Evolutionary conservation across 2,113 vertebrate genomes (phyloP), one percentile per base, ranked within the genome.

Genomic region (Pungitius pungitius): DNA sequence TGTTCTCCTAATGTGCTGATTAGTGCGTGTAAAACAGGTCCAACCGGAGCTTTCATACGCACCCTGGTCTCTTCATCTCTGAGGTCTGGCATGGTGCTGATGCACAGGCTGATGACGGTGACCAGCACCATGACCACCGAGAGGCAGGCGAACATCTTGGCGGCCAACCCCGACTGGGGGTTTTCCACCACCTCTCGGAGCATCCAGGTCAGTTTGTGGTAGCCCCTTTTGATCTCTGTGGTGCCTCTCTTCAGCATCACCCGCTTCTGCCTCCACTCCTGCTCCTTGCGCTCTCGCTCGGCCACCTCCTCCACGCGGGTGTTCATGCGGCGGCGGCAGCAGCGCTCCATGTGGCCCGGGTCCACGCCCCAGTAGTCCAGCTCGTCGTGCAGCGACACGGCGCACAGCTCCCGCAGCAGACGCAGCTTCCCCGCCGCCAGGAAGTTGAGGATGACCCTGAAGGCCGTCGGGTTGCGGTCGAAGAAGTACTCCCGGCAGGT

Each of bases 81-180:
- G 45, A 97, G 90, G 78, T 98, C 96, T 0, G 97, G 97, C 96
- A 99, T 96, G 81, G 96, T 99, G 94, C 97, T 98, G 78, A 99
- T 93, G 57, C 97, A 99, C 84, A 99, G 93, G 91, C 96, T 99
- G 88, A 99, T 78, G 0, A 97, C 96, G 0, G 97, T 99, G 90
- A 97, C 94, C 58, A 94, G 90, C 87, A 99, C 96, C 78, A 99
- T 98, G 77, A 96, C 78, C 55, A 99, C 92, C 8, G 97, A 99
- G 65, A 99, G 93, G 62, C 95, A 97, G 63, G 97, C 97, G 13
- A 99, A 99, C 69, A 94, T 89, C 91, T 97, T 97, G n/a, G 97
- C 97, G 0, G 96, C 95, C 51, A 96, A 82, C 3, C 97, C 97
- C 0, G 97, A 99, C 68, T 95, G 95, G 1, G 97, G 97, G 73